Percentiles rank a stretch among this genome's conserved stretches.
phyloP scores from a whole-genome alignment of 2,797 vertebrate genomes.

The Sebastolobus alascanus region DNA sequence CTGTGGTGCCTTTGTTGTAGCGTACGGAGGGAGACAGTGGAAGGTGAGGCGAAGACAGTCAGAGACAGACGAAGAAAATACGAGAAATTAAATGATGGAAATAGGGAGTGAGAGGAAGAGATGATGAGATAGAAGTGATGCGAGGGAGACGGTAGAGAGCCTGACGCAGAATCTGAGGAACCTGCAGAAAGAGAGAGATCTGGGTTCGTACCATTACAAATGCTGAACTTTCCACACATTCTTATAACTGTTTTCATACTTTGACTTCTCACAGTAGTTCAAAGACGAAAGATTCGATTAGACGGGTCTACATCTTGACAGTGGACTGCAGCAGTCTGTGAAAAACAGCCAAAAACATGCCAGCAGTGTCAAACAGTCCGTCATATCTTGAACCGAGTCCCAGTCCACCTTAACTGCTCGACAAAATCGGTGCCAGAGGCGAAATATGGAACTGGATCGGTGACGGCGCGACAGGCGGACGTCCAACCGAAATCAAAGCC shows the following conservation, averaged over 20 bases:
- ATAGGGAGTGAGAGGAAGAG: conserved; percentile 11
- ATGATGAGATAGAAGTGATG: background rate
- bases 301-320: background rate
- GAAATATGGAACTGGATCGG: conserved; percentile 25
- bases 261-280: background rate
- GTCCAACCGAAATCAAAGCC: conserved; percentile 43
- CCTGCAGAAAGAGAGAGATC: background rate
- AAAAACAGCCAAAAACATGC: conserved; percentile 11
- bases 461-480: conserved; percentile 13
- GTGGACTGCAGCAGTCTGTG: background rate
- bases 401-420: conserved; percentile 20
- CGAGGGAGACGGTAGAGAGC: background rate
- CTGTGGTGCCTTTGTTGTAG: conserved; percentile 52
- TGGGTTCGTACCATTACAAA: background rate
- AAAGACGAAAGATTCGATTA: conserved; percentile 8
- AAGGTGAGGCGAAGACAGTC: conserved; percentile 38
- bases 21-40: conserved; percentile 19
- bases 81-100: conserved; percentile 29
- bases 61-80: conserved; percentile 27
- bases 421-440: conserved; percentile 29
- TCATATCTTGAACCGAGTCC: conserved; percentile 24
- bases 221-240: background rate
- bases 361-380: conserved; percentile 1
- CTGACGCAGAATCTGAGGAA: conserved; percentile 2
- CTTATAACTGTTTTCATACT: background rate